Percentiles rank a stretch among this genome's conserved stretches.
Conservation (phyloP, 2,797 vertebrate genomes). For the Pangasius djambal region DNA sequence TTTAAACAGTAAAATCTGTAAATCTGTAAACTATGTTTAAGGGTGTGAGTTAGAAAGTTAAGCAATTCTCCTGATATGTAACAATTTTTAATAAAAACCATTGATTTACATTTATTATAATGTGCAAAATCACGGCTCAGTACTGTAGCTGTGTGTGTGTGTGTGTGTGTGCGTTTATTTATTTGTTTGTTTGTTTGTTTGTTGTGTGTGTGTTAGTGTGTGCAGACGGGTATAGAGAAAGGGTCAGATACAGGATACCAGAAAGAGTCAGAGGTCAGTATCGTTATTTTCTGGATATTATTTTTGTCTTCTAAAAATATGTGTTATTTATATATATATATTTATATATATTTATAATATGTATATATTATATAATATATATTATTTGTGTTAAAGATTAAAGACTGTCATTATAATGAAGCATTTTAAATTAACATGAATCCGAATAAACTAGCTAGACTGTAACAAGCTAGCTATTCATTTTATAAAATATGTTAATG, state of each 20-base stretch:
- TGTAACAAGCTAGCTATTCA: too few relatives aligned
- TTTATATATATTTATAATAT: too few relatives aligned
- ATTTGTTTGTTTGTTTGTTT: background rate
- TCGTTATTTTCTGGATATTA: background rate
- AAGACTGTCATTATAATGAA: too few relatives aligned
- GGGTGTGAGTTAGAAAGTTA: too few relatives aligned
- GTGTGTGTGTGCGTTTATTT: constrained; percentile 22
- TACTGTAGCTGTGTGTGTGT: background rate
- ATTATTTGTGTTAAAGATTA: too few relatives aligned
- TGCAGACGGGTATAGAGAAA: constrained; percentile 81
- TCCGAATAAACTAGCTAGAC: background rate
- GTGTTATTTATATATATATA: too few relatives aligned
- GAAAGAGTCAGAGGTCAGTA: constrained; percentile 77
- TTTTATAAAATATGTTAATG: too few relatives aligned
- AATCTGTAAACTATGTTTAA: too few relatives aligned
- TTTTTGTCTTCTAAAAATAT: background rate
- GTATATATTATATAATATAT: too few relatives aligned
- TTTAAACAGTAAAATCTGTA: too few relatives aligned
- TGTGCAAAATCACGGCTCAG: background rate
- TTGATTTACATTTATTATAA: background rate
- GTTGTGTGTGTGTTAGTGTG: constrained; percentile 67
- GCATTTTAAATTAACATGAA: background rate
- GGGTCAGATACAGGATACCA: constrained; percentile 78
- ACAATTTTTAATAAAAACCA: too few relatives aligned
- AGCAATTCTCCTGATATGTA: background rate